Evolutionary conservation across 2,797 vertebrate species (phyloP), one percentile per base, ranked within the genome.

Genomic region (Phrynocephalus forsythii): DNA sequence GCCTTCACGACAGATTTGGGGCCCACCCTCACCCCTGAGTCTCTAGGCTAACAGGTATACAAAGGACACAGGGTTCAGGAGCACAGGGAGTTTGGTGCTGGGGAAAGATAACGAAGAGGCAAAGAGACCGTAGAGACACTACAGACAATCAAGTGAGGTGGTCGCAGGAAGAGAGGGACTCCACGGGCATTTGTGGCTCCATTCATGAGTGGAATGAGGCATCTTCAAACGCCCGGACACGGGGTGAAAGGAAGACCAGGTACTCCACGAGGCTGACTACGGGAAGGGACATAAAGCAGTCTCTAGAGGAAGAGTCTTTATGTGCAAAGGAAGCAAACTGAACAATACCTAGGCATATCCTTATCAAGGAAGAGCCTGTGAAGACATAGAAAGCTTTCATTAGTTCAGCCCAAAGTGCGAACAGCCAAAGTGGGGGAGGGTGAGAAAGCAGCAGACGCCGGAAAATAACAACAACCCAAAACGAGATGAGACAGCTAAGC

Each of bases 311-410:
- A 95, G 93, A 95, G 94, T 84, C 96, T 97, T 97, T 97, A 98
- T 97, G 97, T 86, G 93, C 94, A 92, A 94, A 96, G 83, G 93
- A 94, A 95, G 85, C 93, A 96, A 97, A 97, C 92, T 90, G 63
- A 96, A 97, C 33, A 97, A 97, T 99, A 99, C 99, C 98, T 99
- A 99, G 98, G 97, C 96, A 98, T 98, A 97, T 99, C 98, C 96
- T 98, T 98, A 99, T 99, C 99, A 98, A 99, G 98, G 98, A 97
- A 99, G 97, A 99, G 98, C 96, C 98, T 99, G 98, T 95, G 96
- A 97, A 96, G 97, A 98, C 96, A 97, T 52, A 97, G 93, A 96
- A 97, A 96, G 96, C 97, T 96, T 97, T 96, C 94, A 93, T 98
- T 97, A 95, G 97, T 97, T 95, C 88, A 93, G 97, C 95, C 96